Base-by-base conservation (phyloP, 1,140 invertebrate genomes). In the Physella acuta region DNA sequence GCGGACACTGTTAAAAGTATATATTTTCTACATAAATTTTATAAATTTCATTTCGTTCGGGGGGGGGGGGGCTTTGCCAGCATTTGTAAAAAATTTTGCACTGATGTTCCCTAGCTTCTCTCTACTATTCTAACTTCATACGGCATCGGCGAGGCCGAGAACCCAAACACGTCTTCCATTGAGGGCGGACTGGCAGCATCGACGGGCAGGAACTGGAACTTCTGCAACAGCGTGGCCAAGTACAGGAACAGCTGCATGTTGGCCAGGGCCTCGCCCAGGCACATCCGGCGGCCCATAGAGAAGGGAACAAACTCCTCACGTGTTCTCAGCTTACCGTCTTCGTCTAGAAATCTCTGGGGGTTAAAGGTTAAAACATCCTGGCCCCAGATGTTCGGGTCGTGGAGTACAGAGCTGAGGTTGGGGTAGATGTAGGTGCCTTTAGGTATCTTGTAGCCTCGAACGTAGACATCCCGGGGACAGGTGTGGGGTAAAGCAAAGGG, bases 281-380 rank as follows among this genome's bases (percentile, higher is more conserved):
- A 78, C 52, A 63, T 55, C 49, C 76, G 63, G 37, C 56, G 63
- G 30, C 76, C 74, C 3, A 76, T 44, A 33, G 61, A 69, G 34
- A 76, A 77, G n/a, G 73, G 71, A 53, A 75, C 55, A 60, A 76
- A 64, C 51, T 73, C 73, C 51, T 74, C 72, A 14, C n/a, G 63
- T 24, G 33, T 39, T 5, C 34, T 49, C 28, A 70, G 52, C 34
- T 71, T 73, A 3, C 71, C 74, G 28, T 75, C 49, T 14, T 68
- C 75, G 39, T 78, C 73, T n/a, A 87, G 67, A 73, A 85, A 87
- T 65, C 91, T 82, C 72, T 91, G 89, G 0, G 91, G 91, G 0
- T 88, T 83, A 73, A 92, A 92, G 33, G 86, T 85, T 51, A 90
- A 83, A 0, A 91, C 91, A 80, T 92, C 88, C 4, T 8, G 14